Conservation (phyloP, 2,888 invertebrate genomes). For the Amphiduros pacificus region DNA sequence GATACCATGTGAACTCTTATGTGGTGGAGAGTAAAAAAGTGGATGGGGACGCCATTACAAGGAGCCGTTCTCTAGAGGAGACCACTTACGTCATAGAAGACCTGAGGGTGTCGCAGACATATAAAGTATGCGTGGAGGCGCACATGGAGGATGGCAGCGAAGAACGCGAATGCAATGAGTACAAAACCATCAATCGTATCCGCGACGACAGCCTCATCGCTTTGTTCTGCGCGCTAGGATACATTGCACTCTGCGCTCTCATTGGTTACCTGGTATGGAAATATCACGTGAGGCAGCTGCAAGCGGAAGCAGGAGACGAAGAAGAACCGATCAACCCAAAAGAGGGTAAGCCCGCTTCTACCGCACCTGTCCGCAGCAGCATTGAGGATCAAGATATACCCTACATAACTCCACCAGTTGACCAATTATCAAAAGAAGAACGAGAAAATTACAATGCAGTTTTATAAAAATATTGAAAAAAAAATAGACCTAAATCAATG, state of each 20-base stretch:
- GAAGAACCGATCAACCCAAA: background rate
- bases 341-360: background rate
- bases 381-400: slow-evolving; percentile 24
- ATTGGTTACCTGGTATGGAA: slow-evolving; percentile 19
- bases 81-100: slow-evolving; percentile 6
- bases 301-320: slow-evolving; percentile 7
- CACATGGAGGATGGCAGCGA: background rate
- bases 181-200: slow-evolving; percentile 10
- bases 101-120: slow-evolving; percentile 5
- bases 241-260: slow-evolving; percentile 9
- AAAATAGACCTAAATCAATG: too few species aligned
- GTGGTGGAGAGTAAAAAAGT: background rate
- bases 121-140: slow-evolving; percentile 11
- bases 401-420: slow-evolving; percentile 22
- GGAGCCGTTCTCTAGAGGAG: background rate
- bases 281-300: background rate
- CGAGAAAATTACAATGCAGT: background rate
- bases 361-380: background rate
- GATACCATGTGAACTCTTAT: background rate
- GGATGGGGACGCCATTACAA: slow-evolving; percentile 2
- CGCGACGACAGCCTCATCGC: slow-evolving; percentile 21
- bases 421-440: slow-evolving; percentile 4
- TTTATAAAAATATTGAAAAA: too few species aligned
- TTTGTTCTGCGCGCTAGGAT: slow-evolving; percentile 7
- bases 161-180: slow-evolving; percentile 1